Evolutionary conservation across 2,888 invertebrate genomes (phyloP).

Genomic region (Mechanitis messenoides): DNA sequence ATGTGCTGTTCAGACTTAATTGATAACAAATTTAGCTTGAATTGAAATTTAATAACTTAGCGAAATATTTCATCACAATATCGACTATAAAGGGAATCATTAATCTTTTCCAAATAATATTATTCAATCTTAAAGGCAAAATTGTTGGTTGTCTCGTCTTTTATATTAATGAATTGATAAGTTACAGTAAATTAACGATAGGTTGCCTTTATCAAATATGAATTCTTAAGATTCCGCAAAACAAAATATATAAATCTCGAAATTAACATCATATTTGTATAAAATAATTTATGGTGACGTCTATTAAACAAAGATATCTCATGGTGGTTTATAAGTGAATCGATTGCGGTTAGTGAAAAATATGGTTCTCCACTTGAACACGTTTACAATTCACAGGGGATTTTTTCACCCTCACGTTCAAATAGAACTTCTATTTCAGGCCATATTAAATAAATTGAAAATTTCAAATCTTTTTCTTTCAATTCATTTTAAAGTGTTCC

Average conservation of each 20-base stretch:
- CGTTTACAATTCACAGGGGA: conserved; percentile 60
- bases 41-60: conserved; percentile 27
- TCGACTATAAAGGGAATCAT: conserved; percentile 19
- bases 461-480: conserved; percentile 16
- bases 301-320: background rate
- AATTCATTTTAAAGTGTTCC: conserved; percentile 22
- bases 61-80: conserved; percentile 22
- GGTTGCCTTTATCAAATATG: background rate
- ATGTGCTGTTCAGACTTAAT: conserved; percentile 23
- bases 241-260: too few species aligned
- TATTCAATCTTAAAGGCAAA: conserved; percentile 9
- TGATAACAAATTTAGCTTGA: conserved; percentile 26
- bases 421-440: conserved; percentile 32
- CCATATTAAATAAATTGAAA: conserved; percentile 32
- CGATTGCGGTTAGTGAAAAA: conserved; percentile 54
- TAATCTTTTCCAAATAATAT: conserved; percentile 15
- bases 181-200: background rate
- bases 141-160: background rate
- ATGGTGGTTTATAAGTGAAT: conserved; percentile 25
- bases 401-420: conserved; percentile 43
- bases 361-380: conserved; percentile 50
- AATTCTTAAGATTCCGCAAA: background rate
- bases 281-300: too few species aligned
- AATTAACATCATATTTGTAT: too few species aligned
- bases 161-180: background rate